These are phyloP conservation scores for Drosophila ogumai DNA, from an alignment of 1,140 invertebrate genomes.

Conservation along the genomic window DNA sequence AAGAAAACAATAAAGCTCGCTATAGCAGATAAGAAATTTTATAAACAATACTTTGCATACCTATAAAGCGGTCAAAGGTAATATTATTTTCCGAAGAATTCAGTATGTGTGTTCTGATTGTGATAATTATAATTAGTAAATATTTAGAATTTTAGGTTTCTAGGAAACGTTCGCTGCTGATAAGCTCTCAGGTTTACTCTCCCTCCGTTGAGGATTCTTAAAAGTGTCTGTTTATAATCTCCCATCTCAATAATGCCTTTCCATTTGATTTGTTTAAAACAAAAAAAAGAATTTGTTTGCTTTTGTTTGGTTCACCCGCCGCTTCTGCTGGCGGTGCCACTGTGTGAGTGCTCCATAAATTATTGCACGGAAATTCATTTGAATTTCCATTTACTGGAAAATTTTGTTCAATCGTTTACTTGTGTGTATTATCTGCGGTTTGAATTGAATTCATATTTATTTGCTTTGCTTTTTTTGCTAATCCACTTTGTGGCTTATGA, in stretches of 20 bases:
- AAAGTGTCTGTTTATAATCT: constrained; percentile 30
- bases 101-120: not conserved
- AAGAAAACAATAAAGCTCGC: not conserved
- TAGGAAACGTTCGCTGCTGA: constrained; percentile 14
- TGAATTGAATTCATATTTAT: constrained; percentile 8
- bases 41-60: not conserved
- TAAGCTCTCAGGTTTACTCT: constrained; percentile 11
- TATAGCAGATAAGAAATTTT: not conserved
- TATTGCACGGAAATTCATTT: constrained; percentile 19
- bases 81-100: not conserved
- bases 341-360: constrained; percentile 41
- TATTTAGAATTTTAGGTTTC: not conserved
- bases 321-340: not conserved
- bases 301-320: constrained; percentile 21
- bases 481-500: constrained; percentile 12
- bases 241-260: constrained; percentile 13
- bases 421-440: constrained; percentile 10
- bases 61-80: not conserved
- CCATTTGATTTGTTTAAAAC: constrained; percentile 32
- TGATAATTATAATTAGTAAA: not conserved
- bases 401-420: constrained; percentile 16
- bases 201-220: not conserved
- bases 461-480: not conserved
- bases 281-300: constrained; percentile 24
- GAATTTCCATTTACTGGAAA: constrained; percentile 42